Evolutionary conservation across 2,113 vertebrate genomes (phyloP), one percentile per base, ranked within the genome.

Genomic region (Aptenodytes forsteri): DNA sequence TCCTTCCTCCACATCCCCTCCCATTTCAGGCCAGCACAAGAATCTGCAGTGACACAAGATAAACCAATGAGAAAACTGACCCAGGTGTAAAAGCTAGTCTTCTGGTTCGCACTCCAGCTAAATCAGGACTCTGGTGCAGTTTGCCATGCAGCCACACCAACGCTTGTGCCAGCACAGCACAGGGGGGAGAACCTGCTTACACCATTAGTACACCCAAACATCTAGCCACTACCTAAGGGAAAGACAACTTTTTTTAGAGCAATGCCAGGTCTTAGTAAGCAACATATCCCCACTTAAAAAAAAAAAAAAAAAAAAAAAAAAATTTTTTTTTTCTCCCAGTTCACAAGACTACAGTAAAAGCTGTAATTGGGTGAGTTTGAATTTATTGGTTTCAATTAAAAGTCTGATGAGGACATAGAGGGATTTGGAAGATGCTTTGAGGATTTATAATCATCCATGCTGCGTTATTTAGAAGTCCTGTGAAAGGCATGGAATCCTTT

Each of bases 351-450:
- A 52, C 36, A 95, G 54, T 61, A 96, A 96, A 94, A 85, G 27
- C 36, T 96, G 13, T 83, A 85, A 85, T 23, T 83, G 66, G 25
- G 32, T 69, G 23, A 59, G 46, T 58, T 85, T 83, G 58, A 95
- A 72, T 65, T 79, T 79, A 82, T 36, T 83, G 78, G 83, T 89
- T 85, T 83, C 92, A 90, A 42, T 85, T 65, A 93, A 32, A 94
- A 90, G 75, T 69, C 93, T 90, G 70, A 88, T 32, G 29, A 95
- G 34, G 58, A 50, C 58, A 93, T 5, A 88, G 36, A 69, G 36
- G 82, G 75, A 93, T 95, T 90, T 83, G 49, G 47, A 93, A 92
- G 71, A 93, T 47, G 66, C 62, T 95, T 90, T 94, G 66, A 93
- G 82, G 82, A 95, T 93, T 91, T 95, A 83, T 22, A 85, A 61